Evolutionary conservation across 2,797 vertebrate genomes (phyloP), one percentile per base, ranked within the genome.

Genomic region (Acridotheres tristis): DNA sequence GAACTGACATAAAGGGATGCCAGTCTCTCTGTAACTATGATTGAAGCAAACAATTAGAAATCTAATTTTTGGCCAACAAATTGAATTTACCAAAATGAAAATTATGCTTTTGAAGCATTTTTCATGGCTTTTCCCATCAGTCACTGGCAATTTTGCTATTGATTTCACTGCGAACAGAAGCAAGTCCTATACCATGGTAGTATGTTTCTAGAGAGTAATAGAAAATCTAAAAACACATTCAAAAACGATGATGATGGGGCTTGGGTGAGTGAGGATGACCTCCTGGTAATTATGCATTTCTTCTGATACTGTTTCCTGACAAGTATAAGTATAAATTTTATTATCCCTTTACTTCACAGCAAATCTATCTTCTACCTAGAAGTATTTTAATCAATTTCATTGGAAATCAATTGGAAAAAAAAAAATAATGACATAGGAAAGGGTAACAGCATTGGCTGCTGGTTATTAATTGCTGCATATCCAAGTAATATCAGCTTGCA

Each of bases 41-140:
- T 1, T 59, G 61, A 93, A 77, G 34, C 23, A 67, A 82, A 67
- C 53, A 67, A 93, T 77, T 89, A 74, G 36, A 77, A 77, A 90
- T 34, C 45, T 88, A 61, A 54, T 71, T 71, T 91, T 71, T 74
- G 36, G 21, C 14, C 34, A 89, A 85, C 21, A 66, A 79, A 80
- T 74, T 71, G 54, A 88, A 77, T 89, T 85, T 63, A 57, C 34
- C 32, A 71, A 87, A 92, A 92, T 74, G 8, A 93, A 85, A 89
- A 30, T 0, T 1, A 65, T 29, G 20, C 18, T 88, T 88, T 65
- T 54, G 43, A 78, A 50, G 58, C 45, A 75, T 51, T 92, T 81
- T 84, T 82, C 77, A 66, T 9, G 27, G 5, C 7, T 65, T 76
- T 80, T 82, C 42, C 18, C 36, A 57, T 55, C n/a, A 34, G 8